These are phyloP conservation scores for Steatocranus sp. DNA, from an alignment of 2,797 vertebrate genomes.

Conservation along the genomic window DNA sequence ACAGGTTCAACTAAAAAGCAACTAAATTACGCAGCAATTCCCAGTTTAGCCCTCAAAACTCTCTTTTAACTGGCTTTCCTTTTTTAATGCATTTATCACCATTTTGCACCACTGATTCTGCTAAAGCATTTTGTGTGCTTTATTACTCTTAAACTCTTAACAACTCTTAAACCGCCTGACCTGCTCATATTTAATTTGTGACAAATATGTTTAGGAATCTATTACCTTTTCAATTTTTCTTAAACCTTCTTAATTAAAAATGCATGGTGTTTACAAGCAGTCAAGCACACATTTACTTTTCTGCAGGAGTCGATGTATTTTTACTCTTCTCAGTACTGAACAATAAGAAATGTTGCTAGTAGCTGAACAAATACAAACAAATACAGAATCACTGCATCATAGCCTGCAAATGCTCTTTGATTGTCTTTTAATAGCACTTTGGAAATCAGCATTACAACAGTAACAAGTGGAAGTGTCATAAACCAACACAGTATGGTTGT, in stretches of 20 bases:
- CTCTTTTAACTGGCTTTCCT: background rate
- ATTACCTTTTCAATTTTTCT: background rate
- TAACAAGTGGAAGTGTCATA: background rate
- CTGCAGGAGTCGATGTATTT: background rate
- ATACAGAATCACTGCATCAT: background rate
- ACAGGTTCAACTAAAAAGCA: background rate
- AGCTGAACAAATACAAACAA: background rate
- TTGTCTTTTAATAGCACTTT: background rate
- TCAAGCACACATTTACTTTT: background rate
- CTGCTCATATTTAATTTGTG: background rate
- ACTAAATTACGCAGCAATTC: background rate
- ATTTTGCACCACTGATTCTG: background rate
- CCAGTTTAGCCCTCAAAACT: background rate
- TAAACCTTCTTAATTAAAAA: background rate
- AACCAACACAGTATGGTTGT: background rate
- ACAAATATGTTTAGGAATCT: background rate
- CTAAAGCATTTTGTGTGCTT: background rate
- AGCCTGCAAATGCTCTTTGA: background rate
- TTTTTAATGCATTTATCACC: background rate
- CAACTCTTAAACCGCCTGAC: rapidly evolving
- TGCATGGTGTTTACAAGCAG: background rate
- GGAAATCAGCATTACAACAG: background rate
- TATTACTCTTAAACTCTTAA: background rate
- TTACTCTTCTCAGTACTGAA: background rate
- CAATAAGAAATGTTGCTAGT: background rate